These are phyloP conservation scores for Lethrus apterus DNA, from an alignment of 1,140 invertebrate species.

Conservation along the genomic window DNA sequence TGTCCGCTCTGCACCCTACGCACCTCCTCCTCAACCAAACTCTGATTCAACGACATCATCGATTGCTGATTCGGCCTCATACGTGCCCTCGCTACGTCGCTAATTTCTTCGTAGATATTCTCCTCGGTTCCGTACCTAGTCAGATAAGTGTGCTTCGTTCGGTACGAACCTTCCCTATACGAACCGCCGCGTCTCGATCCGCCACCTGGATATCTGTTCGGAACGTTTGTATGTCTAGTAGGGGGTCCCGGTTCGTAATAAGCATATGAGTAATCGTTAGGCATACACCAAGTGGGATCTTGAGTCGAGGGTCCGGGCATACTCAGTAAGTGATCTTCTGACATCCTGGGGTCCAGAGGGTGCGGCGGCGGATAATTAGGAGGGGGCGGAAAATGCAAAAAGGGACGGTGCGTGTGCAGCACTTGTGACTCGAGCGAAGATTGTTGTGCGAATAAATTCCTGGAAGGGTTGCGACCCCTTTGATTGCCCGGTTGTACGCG, in stretches of 20 bases:
- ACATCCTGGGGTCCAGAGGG: slow-evolving; percentile 25
- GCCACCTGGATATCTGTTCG: slow-evolving; percentile 44
- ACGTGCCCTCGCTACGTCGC: slow-evolving; percentile 41
- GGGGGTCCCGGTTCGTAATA: slow-evolving; percentile 62
- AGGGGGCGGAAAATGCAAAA: slow-evolving; percentile 48
- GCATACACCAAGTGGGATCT: slow-evolving; percentile 16
- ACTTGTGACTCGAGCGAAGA: slow-evolving; percentile 5
- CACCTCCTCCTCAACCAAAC: slow-evolving; percentile 72
- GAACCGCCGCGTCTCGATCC: slow-evolving; percentile 37
- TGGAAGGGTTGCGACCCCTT: slow-evolving; percentile 18
- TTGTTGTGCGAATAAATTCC: slow-evolving; percentile 9
- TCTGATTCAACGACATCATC: slow-evolving; percentile 51
- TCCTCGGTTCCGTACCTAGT: slow-evolving; percentile 74
- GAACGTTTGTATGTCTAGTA: slow-evolving; percentile 51
- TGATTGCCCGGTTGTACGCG: slow-evolving; percentile 10
- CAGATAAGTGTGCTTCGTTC: slow-evolving; percentile 58
- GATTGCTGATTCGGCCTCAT: slow-evolving; percentile 14
- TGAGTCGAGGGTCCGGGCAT: slow-evolving; percentile 26
- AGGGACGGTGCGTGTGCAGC: slow-evolving; percentile 30
- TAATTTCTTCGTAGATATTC: slow-evolving; percentile 85
- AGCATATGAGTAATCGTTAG: slow-evolving; percentile 65
- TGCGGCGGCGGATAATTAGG: slow-evolving; percentile 46
- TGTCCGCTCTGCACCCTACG: slow-evolving; percentile 68
- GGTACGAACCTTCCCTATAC: slow-evolving; percentile 41
- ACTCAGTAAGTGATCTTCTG: slow-evolving; percentile 27